Conservation (phyloP, 2,888 invertebrate species). For the Drosophila meridionalis region DNA sequence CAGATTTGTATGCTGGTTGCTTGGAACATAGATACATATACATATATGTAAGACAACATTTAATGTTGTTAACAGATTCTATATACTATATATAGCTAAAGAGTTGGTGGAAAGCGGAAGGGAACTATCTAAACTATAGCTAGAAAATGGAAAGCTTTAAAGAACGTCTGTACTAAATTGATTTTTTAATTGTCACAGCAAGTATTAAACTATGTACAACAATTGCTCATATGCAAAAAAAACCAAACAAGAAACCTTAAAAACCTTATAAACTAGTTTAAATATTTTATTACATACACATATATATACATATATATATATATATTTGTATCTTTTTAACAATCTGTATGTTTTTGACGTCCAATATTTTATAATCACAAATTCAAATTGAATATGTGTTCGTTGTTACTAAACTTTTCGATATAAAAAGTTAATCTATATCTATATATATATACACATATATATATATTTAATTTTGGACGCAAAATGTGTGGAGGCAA, state of each 20-base stretch:
- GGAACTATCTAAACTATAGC: conserved; percentile 50
- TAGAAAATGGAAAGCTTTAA: conserved; percentile 70
- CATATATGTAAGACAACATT: conserved; percentile 33
- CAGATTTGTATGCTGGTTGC: conserved; percentile 29
- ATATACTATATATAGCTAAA: conserved; percentile 24
- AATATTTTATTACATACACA: conserved; percentile 58
- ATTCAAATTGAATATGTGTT: conserved; percentile 70
- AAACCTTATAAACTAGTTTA: conserved; percentile 57
- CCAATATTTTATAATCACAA: conserved; percentile 71
- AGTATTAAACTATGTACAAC: conserved; percentile 61
- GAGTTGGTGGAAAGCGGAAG: conserved; percentile 16
- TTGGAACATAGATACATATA: conserved; percentile 24
- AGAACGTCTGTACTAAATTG: conserved; percentile 58
- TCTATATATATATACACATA: conserved; percentile 12
- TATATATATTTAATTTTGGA: conserved; percentile 49
- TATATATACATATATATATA: conserved; percentile 6
- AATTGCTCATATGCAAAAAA: conserved; percentile 49
- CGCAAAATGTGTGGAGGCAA: conserved; percentile 9
- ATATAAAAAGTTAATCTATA: conserved; percentile 44
- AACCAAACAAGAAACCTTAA: conserved; percentile 13
- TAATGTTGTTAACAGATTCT: conserved; percentile 44
- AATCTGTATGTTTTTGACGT: conserved; percentile 78
- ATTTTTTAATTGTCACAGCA: conserved; percentile 64
- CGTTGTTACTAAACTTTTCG: conserved; percentile 64
- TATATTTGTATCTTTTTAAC: conserved; percentile 76